Conservation (phyloP, 2,797 vertebrate species). For the Molossus molossus region DNA sequence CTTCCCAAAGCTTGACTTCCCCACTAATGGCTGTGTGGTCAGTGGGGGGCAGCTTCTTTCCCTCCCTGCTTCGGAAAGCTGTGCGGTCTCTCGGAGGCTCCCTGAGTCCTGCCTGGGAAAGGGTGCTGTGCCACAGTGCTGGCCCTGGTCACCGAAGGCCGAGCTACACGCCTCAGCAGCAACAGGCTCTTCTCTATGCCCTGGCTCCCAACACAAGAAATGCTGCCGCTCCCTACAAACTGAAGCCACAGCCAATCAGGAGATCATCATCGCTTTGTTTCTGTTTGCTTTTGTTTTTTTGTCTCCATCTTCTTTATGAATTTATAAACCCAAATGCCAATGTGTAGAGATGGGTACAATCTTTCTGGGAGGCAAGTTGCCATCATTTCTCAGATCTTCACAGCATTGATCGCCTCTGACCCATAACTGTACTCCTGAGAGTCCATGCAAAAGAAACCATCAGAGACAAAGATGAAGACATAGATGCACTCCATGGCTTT, state of each 20-base stretch:
- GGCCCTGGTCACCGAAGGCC: constrained; percentile 4
- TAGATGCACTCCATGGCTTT: background rate
- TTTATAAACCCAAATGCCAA: background rate
- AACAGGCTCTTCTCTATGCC: background rate
- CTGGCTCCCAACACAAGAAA: background rate
- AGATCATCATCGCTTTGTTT: background rate
- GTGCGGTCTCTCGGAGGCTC: background rate
- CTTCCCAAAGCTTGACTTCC: constrained; percentile 27
- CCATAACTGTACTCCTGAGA: constrained; percentile 56
- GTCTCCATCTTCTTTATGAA: background rate
- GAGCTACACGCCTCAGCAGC: background rate
- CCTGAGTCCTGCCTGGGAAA: background rate
- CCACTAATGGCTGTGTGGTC: background rate
- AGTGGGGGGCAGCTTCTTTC: background rate
- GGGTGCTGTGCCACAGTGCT: background rate
- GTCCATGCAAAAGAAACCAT: constrained; percentile 53
- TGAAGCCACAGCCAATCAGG: background rate
- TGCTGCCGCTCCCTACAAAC: background rate
- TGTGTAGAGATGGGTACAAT: background rate
- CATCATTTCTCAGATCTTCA: constrained; percentile 6
- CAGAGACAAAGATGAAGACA: constrained; percentile 45
- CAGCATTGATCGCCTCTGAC: constrained; percentile 50
- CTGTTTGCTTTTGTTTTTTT: background rate
- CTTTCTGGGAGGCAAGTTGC: background rate
- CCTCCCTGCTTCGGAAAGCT: background rate